Evolutionary conservation across 1,140 invertebrate species (phyloP).

Genomic region (Zaprionus lachaisei): DNA sequence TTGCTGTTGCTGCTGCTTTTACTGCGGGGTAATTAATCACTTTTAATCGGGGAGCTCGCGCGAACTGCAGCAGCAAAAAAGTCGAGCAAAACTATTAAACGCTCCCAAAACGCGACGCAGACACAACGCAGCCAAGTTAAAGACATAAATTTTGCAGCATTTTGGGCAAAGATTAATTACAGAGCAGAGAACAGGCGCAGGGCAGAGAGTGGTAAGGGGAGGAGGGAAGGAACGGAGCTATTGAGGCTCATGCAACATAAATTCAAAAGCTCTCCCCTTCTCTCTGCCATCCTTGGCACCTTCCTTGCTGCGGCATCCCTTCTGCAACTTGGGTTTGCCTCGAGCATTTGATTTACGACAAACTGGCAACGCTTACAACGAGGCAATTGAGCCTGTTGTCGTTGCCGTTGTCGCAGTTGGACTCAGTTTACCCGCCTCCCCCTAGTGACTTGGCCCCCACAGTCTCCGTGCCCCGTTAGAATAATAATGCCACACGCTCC

Average conservation of each 20-base stretch:
- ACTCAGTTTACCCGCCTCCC: neutral
- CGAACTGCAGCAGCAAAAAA: constrained; percentile 46
- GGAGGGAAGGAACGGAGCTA: neutral
- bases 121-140: constrained; percentile 63
- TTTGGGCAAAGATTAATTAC: constrained; percentile 83
- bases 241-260: constrained; percentile 71
- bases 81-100: constrained; percentile 46
- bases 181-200: constrained; percentile 38
- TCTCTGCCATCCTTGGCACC: neutral
- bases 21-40: constrained; percentile 72
- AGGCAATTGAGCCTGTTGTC: constrained; percentile 47
- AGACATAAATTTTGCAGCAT: constrained; percentile 83
- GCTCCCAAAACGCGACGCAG: constrained; percentile 27
- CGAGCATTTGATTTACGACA: constrained; percentile 45
- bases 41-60: constrained; percentile 70
- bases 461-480: constrained; percentile 14
- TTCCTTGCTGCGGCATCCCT: neutral
- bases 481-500: constrained; percentile 46
- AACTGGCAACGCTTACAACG: constrained; percentile 44
- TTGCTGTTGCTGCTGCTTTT: constrained; percentile 37
- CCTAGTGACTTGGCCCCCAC: neutral
- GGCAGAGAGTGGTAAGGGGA: neutral
- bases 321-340: neutral
- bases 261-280: constrained; percentile 46
- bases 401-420: constrained; percentile 26